A percentile compares a stretch with the other conserved stretches of the same genome.
Conservation (phyloP, 2,797 vertebrate species). For the Astyanax mexicanus region DNA sequence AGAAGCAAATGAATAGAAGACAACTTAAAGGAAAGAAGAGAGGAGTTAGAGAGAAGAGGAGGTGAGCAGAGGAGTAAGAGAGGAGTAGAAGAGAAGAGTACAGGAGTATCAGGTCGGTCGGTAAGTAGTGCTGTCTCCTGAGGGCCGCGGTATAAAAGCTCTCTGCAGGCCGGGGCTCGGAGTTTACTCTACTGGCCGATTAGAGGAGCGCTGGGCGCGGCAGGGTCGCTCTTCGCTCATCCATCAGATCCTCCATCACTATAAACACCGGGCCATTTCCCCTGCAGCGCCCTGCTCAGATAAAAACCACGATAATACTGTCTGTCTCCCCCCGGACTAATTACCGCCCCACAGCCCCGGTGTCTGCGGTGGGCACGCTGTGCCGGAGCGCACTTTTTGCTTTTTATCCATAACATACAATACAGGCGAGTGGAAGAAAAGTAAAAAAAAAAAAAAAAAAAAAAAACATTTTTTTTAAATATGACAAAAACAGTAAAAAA, state of each 20-base stretch:
- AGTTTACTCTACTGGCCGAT: slow-evolving; percentile 97
- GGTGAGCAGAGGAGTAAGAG: not conserved
- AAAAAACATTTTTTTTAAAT: too few relatives aligned
- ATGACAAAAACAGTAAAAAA: too few relatives aligned
- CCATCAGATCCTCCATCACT: slow-evolving; percentile 98
- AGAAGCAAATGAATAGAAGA: not conserved
- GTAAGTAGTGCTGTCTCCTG: slow-evolving; percentile 39
- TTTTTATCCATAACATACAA: not conserved
- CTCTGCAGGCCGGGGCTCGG: slow-evolving; percentile 75
- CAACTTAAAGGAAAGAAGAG: not conserved
- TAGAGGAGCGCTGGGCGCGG: slow-evolving; percentile 86
- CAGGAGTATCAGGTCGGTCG: too few relatives aligned
- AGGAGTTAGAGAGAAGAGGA: not conserved
- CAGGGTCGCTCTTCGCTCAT: slow-evolving; percentile 94
- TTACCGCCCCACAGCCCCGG: slow-evolving; percentile 76
- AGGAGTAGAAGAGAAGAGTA: not conserved
- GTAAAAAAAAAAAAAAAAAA: too few relatives aligned
- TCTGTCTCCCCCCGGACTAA: slow-evolving; percentile 90
- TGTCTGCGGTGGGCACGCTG: slow-evolving; percentile 65
- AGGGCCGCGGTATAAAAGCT: slow-evolving; percentile 73
- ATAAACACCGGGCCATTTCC: slow-evolving; percentile 98
- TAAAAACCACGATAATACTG: slow-evolving; percentile 97
- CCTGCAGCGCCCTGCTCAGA: slow-evolving; percentile 91
- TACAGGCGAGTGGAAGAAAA: not conserved
- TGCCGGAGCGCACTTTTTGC: slow-evolving; percentile 17